Evolutionary conservation across 2,797 vertebrate genomes (phyloP), one percentile per base, ranked within the genome.

Genomic region (Menidia menidia): DNA sequence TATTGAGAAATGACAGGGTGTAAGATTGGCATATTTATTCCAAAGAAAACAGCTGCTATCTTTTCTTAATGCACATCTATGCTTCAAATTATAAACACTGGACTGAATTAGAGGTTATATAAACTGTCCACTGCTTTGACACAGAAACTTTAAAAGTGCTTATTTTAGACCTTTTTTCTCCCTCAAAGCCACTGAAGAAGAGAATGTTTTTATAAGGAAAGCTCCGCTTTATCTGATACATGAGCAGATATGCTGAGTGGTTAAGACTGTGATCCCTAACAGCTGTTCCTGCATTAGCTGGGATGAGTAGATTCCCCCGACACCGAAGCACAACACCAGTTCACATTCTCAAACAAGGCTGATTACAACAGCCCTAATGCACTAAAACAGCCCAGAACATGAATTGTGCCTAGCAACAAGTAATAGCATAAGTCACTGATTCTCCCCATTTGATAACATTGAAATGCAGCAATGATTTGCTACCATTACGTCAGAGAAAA

Each of bases 271-370:
- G 88, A 94, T 92, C 89, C 83, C 72, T 70, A 87, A 90, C 93
- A 93, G 92, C 92, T 94, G 92, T 88, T 87, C 81, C 81, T 73
- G 87, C 80, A 89, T 91, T 93, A 91, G 68, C 77, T 71, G 71
- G 91, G 91, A 93, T 93, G 86, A 92, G 77, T 54, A 71, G 84
- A 90, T 89, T 92, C 88, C 89, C 90, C 73, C 3, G 50, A 82
- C 75, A 54, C 71, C 3, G 48, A 80, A 83, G 71, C 80, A 84
- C 73, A 81, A 77, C 41, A 6, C 59, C 4, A 41, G 74, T 75
- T 87, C 88, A 87, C 84, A 90, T 91, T 92, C 83, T 88, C 71
- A 62, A 78, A 91, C 85, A 80, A 85, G 74, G 79, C 81, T 47
- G 53, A 83, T 87, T 88, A 86, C 80, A 82, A 47, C 9, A 16